Percentiles rank a stretch among this genome's conserved stretches.
phyloP scores from a whole-genome alignment of 2,888 invertebrate genomes.

The Mycogona germanica region DNA sequence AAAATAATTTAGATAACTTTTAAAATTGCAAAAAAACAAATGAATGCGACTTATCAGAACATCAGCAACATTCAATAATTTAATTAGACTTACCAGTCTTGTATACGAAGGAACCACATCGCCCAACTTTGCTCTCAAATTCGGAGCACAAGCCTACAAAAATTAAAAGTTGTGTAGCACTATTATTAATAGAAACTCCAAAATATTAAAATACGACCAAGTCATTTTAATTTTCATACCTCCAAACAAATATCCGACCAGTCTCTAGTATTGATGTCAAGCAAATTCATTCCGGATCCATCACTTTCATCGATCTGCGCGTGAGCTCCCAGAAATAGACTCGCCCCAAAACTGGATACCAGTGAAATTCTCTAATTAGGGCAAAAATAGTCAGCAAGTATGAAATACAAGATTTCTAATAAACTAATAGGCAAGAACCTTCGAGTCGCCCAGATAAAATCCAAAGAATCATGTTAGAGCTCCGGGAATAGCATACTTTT shows the following conservation, averaged over 20 bases:
- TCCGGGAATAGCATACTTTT: no score
- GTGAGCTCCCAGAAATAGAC: slow-evolving; percentile 71
- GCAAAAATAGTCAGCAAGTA: slow-evolving; percentile 1
- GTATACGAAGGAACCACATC: slow-evolving; percentile 52
- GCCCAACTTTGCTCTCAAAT: slow-evolving; percentile 59
- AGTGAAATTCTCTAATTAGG: slow-evolving; percentile 63
- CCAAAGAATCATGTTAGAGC: not conserved
- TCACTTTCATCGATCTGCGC: slow-evolving; percentile 87
- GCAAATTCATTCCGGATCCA: slow-evolving; percentile 91
- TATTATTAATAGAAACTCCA: not conserved
- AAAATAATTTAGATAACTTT: not conserved
- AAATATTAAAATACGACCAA: slow-evolving; percentile 6
- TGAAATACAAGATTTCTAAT: not conserved
- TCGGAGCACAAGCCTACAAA: slow-evolving; percentile 56
- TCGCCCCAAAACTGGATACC: slow-evolving; percentile 84
- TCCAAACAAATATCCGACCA: slow-evolving; percentile 67
- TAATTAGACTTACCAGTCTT: slow-evolving; percentile 28
- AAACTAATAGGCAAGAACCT: no score
- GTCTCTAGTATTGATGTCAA: slow-evolving; percentile 61
- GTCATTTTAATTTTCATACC: slow-evolving; percentile 36
- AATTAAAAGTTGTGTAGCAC: not conserved
- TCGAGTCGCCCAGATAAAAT: no score
- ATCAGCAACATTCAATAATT: slow-evolving; percentile 5
- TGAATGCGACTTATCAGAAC: no score
- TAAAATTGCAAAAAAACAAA: no score